Conservation (phyloP, 2,888 invertebrate species). For the Coelogynopora nodosa region DNA sequence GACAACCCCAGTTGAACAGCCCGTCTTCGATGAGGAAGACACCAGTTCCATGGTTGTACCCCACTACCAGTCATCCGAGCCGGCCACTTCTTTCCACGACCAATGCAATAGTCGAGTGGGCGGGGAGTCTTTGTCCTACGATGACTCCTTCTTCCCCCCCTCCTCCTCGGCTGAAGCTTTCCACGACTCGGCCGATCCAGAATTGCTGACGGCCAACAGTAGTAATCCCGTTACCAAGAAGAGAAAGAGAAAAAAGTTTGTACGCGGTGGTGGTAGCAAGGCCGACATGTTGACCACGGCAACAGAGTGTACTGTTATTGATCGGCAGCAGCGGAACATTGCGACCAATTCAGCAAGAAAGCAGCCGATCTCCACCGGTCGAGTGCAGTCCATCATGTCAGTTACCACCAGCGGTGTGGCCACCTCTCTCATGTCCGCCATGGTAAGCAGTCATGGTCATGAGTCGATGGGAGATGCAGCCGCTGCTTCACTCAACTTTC, state of each 20-base stretch:
- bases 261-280: neutral
- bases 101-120: neutral
- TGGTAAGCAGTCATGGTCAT: neutral
- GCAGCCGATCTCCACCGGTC: neutral
- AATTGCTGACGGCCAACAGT: too few species aligned
- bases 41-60: too few species aligned
- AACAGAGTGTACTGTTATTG: neutral
- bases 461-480: neutral
- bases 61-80: neutral
- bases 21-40: neutral
- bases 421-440: neutral
- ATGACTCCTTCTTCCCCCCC: neutral
- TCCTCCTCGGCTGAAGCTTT: too few species aligned
- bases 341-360: neutral
- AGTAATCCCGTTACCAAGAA: too few species aligned
- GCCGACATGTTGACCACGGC: neutral
- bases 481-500: too few species aligned
- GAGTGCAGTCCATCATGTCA: neutral
- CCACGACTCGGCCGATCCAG: too few species aligned
- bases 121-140: neutral
- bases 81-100: too few species aligned
- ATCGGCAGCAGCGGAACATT: neutral
- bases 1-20: neutral
- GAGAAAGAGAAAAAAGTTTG: neutral
- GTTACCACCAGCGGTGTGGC: neutral